These are phyloP conservation scores for Osmerus eperlanus DNA, from an alignment of 2,113 vertebrate genomes.

Conservation along the genomic window DNA sequence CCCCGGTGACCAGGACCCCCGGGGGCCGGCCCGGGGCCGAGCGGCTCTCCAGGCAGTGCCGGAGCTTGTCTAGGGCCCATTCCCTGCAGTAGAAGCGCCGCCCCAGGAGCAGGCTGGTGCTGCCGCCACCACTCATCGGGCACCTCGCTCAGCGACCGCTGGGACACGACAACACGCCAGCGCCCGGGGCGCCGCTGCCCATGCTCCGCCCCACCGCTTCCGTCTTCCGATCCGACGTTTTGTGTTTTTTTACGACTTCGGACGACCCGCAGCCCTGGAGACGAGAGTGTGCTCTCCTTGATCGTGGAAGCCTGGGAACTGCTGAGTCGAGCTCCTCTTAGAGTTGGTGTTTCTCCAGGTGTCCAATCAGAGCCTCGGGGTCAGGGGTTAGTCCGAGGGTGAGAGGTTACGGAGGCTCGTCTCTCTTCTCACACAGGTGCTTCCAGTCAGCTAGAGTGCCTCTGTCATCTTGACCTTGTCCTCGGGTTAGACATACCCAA, in stretches of 20 bases:
- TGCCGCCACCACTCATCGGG: constrained; percentile 57
- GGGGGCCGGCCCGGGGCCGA: constrained; percentile 29
- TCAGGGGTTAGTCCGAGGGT: not conserved
- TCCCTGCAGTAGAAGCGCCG: constrained; percentile 77
- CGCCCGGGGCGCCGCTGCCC: constrained; percentile 37
- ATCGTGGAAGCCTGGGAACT: not conserved
- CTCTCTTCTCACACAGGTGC: not conserved
- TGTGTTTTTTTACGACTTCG: constrained; percentile 12
- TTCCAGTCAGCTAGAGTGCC: not conserved
- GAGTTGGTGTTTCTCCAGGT: not conserved
- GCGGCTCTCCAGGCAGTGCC: constrained; percentile 65
- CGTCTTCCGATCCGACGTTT: not conserved
- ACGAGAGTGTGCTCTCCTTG: not conserved
- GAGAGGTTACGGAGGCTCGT: not conserved
- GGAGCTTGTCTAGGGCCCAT: constrained; percentile 78
- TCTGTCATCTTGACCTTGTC: not conserved
- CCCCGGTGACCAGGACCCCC: constrained; percentile 73
- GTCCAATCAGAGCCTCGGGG: no score
- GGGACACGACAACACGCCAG: constrained; percentile 14
- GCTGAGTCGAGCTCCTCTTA: not conserved
- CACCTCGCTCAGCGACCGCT: constrained; percentile 23
- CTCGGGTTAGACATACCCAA: not conserved
- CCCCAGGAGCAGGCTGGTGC: constrained; percentile 67
- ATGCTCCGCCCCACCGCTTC: constrained; percentile 40
- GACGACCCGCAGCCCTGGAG: constrained; percentile 13